Conservation (phyloP, 2,113 vertebrate genomes). For the Garra rufa region DNA sequence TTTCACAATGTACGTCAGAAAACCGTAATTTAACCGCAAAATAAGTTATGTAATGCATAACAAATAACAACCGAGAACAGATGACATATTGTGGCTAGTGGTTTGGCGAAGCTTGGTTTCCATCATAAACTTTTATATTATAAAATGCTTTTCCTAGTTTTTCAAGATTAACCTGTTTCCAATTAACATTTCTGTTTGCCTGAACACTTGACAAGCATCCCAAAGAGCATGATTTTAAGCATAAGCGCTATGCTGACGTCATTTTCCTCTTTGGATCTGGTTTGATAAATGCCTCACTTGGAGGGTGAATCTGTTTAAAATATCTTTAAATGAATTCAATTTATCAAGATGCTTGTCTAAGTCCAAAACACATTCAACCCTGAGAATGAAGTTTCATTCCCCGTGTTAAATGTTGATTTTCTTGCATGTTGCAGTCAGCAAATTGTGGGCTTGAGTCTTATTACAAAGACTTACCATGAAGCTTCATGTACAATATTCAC, state of each 20-base stretch:
- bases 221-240: conserved; percentile 44
- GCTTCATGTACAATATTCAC: background rate
- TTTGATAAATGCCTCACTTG: conserved; percentile 74
- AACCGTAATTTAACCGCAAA: background rate
- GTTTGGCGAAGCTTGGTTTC: conserved; percentile 45
- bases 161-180: conserved; percentile 39
- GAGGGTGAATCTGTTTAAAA: conserved; percentile 66
- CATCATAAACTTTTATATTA: conserved; percentile 18
- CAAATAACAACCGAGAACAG: background rate
- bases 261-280: conserved; percentile 69
- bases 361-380: conserved; percentile 59
- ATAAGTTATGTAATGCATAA: background rate
- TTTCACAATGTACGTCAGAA: background rate
- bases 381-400: background rate
- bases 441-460: background rate
- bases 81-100: background rate
- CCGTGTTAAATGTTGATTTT: background rate
- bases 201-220: conserved; percentile 62
- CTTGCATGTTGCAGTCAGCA: conserved; percentile 13
- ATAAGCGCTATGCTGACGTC: conserved; percentile 58
- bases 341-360: conserved; percentile 74
- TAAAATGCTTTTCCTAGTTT: conserved; percentile 34
- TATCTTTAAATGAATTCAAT: conserved; percentile 68
- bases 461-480: too few species aligned
- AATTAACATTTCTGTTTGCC: conserved; percentile 42